These are phyloP conservation scores for Notothenia rossii DNA, from an alignment of 2,113 vertebrate species.

Conservation along the genomic window DNA sequence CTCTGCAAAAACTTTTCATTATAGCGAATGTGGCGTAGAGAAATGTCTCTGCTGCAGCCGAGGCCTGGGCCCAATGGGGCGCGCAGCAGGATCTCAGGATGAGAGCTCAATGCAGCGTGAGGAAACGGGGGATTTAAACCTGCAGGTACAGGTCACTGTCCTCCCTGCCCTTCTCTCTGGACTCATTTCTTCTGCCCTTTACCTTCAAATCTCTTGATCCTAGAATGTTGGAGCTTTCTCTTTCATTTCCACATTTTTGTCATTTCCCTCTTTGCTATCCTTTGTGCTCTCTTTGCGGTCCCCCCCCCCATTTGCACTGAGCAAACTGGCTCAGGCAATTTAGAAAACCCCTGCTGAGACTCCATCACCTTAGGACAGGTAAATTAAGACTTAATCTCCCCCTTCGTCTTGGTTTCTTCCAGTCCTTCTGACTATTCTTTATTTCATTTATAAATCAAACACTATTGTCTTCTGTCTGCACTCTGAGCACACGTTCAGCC, in stretches of 20 bases:
- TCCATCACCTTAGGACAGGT: conserved; percentile 7
- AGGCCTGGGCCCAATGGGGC: conserved; percentile 30
- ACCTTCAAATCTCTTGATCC: conserved; percentile 11
- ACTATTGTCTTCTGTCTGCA: conserved; percentile 3
- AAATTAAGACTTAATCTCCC: conserved; percentile 3
- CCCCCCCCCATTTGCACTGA: not conserved
- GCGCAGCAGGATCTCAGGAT: conserved; percentile 35
- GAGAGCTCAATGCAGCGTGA: conserved; percentile 52
- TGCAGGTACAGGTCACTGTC: conserved; percentile 41
- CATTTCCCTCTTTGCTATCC: not conserved
- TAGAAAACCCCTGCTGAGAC: conserved; percentile 7
- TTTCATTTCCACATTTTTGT: conserved; percentile 19
- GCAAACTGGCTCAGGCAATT: conserved; percentile 16
- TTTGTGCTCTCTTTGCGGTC: not conserved
- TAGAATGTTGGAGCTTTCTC: conserved; percentile 1
- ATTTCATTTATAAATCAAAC: conserved; percentile 42
- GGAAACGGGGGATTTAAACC: conserved; percentile 43
- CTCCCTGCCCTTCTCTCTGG: not conserved
- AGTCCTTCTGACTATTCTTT: not conserved
- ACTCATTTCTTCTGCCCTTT: not conserved
- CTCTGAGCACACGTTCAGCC: not conserved
- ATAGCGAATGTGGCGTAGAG: conserved; percentile 31
- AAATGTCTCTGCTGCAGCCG: conserved; percentile 29
- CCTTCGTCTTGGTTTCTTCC: conserved; percentile 1
- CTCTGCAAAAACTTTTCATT: conserved; percentile 55